Base-by-base conservation (phyloP, 2,888 invertebrate species). In the Drosophila anceps region DNA sequence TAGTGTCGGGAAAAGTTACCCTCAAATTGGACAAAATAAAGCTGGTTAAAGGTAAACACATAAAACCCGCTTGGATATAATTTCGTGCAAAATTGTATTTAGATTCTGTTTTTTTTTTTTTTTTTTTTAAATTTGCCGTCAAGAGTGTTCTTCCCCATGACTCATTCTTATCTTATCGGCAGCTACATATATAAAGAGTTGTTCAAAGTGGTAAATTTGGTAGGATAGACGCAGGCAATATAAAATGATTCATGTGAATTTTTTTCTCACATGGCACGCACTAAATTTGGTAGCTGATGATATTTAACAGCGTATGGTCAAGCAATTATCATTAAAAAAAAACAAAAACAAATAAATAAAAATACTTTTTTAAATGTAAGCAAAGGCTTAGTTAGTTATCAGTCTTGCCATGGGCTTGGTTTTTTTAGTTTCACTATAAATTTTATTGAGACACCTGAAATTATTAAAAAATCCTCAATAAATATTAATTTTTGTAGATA, bases 11-110 rank as follows among this genome's bases (percentile, higher is more conserved):
- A 5, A 79, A 76, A 48, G 75, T 92, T 13, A 85, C 81, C 5
- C 50, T 91, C 1, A 82, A 81, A 9, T 62, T 90, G 65, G 91
- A 91, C 48, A 90, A 88, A 72, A 46, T 58, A 0, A 92, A 91
- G 71, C 55, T 76, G 31, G 81, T 82, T 0, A 83, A 88, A 86
- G 88, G 86, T 91, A 79, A 59, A 15, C n/a, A 44, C 13, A 44
- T 7, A n/a, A 41, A 18, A 66, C 5, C 29, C 35, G 13, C 8
- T 35, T n/a, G 5, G 31, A 35, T 4, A 12, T 24, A 20, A 18
- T 35, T 48, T 33, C 0, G 43, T 68, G 39, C 35, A 46, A 46
- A 53, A 18, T 39, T 12, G n/a, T 29, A 13, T 18, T 39, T n/a
- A 15, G 7, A 8, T n/a, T n/a, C n/a, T n/a, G 24, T 24, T 18